Evolutionary conservation across 2,888 invertebrate species (phyloP).

Genomic region (Cephalotes varians): DNA sequence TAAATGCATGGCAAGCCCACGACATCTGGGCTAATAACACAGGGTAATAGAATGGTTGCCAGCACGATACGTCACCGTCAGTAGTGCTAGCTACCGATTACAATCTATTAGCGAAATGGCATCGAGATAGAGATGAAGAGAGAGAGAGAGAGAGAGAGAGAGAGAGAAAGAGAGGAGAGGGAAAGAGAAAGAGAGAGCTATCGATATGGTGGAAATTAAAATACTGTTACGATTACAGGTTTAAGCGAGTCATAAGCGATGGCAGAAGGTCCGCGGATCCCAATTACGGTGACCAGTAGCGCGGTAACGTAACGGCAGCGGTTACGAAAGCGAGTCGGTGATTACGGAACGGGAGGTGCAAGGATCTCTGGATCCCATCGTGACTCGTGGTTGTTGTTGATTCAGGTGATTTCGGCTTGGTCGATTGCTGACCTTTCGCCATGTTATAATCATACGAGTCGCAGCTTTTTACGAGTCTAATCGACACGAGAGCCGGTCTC

Average conservation of each 20-base stretch:
- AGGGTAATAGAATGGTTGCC: slow-evolving; percentile 7
- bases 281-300: slow-evolving; percentile 55
- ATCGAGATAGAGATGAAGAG: neutral
- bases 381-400: slow-evolving; percentile 34
- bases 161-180: neutral
- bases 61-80: slow-evolving; percentile 25
- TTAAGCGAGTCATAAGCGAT: slow-evolving; percentile 12
- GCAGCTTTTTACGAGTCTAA: slow-evolving; percentile 21
- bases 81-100: neutral
- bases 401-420: slow-evolving; percentile 45
- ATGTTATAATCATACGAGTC: slow-evolving; percentile 41
- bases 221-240: slow-evolving; percentile 34
- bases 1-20: neutral
- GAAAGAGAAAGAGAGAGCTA: neutral
- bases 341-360: slow-evolving; percentile 42
- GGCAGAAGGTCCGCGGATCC: slow-evolving; percentile 31
- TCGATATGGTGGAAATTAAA: slow-evolving; percentile 30
- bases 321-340: slow-evolving; percentile 44
- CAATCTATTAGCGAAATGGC: slow-evolving; percentile 35
- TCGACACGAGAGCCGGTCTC: slow-evolving; percentile 18
- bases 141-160: neutral
- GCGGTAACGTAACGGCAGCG: slow-evolving; percentile 39
- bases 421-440: slow-evolving; percentile 45
- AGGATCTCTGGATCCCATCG: slow-evolving; percentile 29
- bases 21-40: slow-evolving; percentile 45